phyloP scores from a whole-genome alignment of 1,140 invertebrate genomes.

The Pinna nobilis region DNA sequence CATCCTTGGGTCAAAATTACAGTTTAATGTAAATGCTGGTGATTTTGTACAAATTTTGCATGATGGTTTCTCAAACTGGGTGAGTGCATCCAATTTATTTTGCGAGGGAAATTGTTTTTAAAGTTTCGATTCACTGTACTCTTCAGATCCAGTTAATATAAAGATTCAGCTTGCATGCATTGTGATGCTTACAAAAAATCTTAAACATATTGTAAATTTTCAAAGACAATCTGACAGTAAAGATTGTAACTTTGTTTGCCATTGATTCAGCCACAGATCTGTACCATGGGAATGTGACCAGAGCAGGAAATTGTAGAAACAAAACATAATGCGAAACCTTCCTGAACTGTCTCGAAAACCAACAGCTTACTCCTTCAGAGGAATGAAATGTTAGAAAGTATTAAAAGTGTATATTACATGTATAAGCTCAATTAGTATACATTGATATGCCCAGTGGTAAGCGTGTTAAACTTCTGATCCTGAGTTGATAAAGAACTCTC shows the following conservation, averaged over 20 bases:
- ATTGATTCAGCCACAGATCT: not conserved
- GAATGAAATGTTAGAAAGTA: slow-evolving; percentile 2
- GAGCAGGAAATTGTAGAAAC: not conserved
- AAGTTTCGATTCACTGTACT: not conserved
- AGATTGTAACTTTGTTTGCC: not conserved
- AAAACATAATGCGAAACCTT: not conserved
- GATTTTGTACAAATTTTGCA: slow-evolving; percentile 4
- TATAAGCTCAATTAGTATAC: too few species aligned
- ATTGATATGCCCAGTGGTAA: too few species aligned
- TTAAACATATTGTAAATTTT: not conserved
- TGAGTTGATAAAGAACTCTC: too few species aligned
- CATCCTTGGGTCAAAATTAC: not conserved
- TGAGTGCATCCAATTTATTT: not conserved
- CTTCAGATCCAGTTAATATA: not conserved
- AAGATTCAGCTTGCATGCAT: not conserved
- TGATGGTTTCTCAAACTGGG: not conserved
- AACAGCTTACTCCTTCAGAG: not conserved
- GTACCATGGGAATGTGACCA: not conserved
- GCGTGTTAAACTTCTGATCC: too few species aligned
- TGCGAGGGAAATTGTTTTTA: not conserved
- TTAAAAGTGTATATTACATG: too few species aligned
- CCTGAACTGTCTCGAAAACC: not conserved
- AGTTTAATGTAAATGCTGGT: not conserved
- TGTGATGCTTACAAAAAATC: not conserved
- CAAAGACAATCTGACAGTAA: not conserved